Evolutionary conservation across 2,888 invertebrate species (phyloP).

Genomic region (Podotricha telesiphe): DNA sequence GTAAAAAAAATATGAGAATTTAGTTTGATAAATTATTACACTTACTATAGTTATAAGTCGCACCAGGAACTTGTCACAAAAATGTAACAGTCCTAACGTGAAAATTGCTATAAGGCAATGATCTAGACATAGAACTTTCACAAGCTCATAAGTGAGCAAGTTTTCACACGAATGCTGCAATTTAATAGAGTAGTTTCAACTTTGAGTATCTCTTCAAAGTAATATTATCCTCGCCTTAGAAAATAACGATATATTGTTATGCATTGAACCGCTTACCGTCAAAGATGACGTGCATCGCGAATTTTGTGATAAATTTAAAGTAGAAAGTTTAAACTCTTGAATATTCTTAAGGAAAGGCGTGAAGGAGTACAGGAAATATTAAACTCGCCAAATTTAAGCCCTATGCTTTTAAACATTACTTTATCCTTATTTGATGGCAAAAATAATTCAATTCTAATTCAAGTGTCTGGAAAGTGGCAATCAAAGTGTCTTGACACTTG

Average conservation of each 20-base stretch:
- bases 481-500: no score
- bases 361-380: no score
- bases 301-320: not conserved
- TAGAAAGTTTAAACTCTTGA: not conserved
- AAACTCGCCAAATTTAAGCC: no score
- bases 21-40: no score
- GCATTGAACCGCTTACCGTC: slow-evolving; percentile 11
- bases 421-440: no score
- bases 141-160: slow-evolving; percentile 22
- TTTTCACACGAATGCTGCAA: slow-evolving; percentile 20
- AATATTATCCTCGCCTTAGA: slow-evolving; percentile 4
- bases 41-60: no score
- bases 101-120: not conserved
- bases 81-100: not conserved
- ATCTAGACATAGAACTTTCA: slow-evolving; percentile 11
- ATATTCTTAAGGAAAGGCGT: no score
- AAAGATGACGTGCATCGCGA: not conserved
- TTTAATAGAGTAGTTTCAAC: slow-evolving; percentile 22
- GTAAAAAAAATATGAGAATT: no score
- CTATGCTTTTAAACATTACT: no score
- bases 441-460: no score
- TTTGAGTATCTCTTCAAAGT: slow-evolving; percentile 15
- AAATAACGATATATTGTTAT: slow-evolving; percentile 16
- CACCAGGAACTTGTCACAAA: not conserved
- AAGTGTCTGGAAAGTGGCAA: no score